Evolutionary conservation across 2,888 invertebrate species (phyloP), one percentile per base, ranked within the genome.

Genomic region (Troides aeacus): DNA sequence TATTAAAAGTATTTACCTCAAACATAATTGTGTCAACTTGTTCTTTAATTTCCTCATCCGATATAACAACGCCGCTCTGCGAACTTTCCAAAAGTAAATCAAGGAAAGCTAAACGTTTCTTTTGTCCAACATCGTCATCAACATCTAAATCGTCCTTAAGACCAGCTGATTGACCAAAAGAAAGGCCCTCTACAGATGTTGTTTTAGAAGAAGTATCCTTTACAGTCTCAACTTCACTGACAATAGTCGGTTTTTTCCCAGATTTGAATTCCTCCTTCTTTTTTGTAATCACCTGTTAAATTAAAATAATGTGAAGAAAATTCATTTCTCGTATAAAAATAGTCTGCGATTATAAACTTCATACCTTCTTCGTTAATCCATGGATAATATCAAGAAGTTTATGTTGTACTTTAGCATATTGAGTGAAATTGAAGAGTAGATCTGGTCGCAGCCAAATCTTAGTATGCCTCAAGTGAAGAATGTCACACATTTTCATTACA

Each of bases 401-500:
- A n/a, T 94, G 94, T 84, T 97, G 97, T 70, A 94, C 93, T 81
- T 95, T 95, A 69, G 95, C 95, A 86, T 96, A 95, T 72, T 94
- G 94, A 4, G 96, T 96, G 57, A 97, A 89, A 76, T 95, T 95
- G 89, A 97, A 97, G 8, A 97, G 86, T 80, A 96, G 89, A 79
- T 97, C 96, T 15, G 96, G 96, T 80, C 96, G 93, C 69, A 97
- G 89, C 94, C 97, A 96, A 66, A 96, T 87, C 85, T 96, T 96
- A 46, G 96, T 96, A 78, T 97, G 97, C 76, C 97, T 95, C 72
- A 96, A 88, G 80, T 97, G 97, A 0, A 97, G 93, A 76, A 97
- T 97, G 78, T 97, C 96, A 79, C 96, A 97, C 96, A 97, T 96
- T 82, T 97, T 96, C 97, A 97, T 97, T 6, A 97, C 97, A 73